Percentiles rank a stretch among this genome's conserved stretches.
Evolutionary conservation across 2,113 vertebrate genomes (phyloP).

Genomic region (Casuarius casuarius): DNA sequence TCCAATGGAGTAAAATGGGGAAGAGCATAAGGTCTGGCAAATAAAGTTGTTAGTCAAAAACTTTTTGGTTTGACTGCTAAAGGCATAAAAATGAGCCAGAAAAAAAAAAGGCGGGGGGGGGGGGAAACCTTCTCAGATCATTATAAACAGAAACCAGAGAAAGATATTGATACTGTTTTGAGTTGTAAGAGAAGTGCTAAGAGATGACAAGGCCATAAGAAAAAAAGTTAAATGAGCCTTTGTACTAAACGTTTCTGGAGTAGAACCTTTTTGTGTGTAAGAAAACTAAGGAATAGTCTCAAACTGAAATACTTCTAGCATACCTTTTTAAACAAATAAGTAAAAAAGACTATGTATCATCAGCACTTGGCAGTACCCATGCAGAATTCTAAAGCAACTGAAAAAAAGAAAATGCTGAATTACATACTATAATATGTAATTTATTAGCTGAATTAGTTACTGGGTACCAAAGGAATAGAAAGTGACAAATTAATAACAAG

Average conservation of each 20-base stretch:
- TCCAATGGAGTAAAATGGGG: neutral
- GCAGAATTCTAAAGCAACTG: neutral
- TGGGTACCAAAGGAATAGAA: neutral
- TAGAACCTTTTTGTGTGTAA: neutral
- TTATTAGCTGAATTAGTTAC: neutral
- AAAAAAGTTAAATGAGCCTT: neutral
- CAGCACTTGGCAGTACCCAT: neutral
- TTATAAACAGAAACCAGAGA: neutral
- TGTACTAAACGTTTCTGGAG: neutral
- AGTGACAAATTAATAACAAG: neutral
- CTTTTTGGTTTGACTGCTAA: neutral
- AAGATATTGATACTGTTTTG: neutral
- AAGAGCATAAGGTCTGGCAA: fast-evolving
- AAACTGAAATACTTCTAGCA: neutral
- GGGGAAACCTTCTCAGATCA: neutral
- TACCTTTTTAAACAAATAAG: neutral
- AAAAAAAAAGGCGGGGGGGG: too few species aligned
- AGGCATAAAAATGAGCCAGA: neutral
- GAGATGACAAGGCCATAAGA: neutral
- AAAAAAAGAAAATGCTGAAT: neutral
- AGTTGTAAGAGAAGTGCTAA: neutral
- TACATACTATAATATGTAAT: neutral
- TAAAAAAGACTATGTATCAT: neutral
- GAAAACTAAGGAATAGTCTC: neutral
- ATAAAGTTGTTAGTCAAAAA: neutral